Conservation (phyloP, 2,888 invertebrate species). For the Lycaena phlaeas region DNA sequence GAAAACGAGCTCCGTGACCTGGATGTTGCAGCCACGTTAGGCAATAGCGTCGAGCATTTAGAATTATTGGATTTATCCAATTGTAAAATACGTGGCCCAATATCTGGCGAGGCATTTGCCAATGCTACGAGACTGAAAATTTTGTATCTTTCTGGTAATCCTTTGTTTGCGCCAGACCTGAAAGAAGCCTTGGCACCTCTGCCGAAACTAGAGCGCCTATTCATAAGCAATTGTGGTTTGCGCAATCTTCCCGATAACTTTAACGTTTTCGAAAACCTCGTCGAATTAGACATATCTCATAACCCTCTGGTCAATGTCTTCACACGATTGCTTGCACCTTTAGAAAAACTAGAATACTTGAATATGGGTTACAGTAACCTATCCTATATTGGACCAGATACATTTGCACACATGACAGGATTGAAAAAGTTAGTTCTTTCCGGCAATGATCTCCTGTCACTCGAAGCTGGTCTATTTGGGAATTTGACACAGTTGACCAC, state of each 20-base stretch:
- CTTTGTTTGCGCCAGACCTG: slow-evolving; percentile 77
- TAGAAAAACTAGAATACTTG: slow-evolving; percentile 77
- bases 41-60: slow-evolving; percentile 76
- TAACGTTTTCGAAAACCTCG: slow-evolving; percentile 76
- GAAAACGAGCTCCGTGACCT: slow-evolving; percentile 77
- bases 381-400: slow-evolving; percentile 75
- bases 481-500: slow-evolving; percentile 78
- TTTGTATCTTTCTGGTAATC: slow-evolving; percentile 78
- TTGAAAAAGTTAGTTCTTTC: slow-evolving; percentile 78
- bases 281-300: slow-evolving; percentile 79
- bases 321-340: slow-evolving; percentile 75
- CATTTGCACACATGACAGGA: slow-evolving; percentile 79
- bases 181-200: slow-evolving; percentile 77
- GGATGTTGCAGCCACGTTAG: slow-evolving; percentile 76
- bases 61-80: slow-evolving; percentile 79
- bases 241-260: slow-evolving; percentile 77
- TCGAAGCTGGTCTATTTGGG: slow-evolving; percentile 78
- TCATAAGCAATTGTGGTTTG: slow-evolving; percentile 78
- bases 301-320: slow-evolving; percentile 80
- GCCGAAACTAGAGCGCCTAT: slow-evolving; percentile 76
- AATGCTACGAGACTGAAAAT: slow-evolving; percentile 78
- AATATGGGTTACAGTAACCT: slow-evolving; percentile 83
- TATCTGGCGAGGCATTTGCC: slow-evolving; percentile 78
- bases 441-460: slow-evolving; percentile 76
- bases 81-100: slow-evolving; percentile 77